Evolutionary conservation across 2,797 vertebrate genomes (phyloP).

Genomic region (Rhynchotus rufescens): DNA sequence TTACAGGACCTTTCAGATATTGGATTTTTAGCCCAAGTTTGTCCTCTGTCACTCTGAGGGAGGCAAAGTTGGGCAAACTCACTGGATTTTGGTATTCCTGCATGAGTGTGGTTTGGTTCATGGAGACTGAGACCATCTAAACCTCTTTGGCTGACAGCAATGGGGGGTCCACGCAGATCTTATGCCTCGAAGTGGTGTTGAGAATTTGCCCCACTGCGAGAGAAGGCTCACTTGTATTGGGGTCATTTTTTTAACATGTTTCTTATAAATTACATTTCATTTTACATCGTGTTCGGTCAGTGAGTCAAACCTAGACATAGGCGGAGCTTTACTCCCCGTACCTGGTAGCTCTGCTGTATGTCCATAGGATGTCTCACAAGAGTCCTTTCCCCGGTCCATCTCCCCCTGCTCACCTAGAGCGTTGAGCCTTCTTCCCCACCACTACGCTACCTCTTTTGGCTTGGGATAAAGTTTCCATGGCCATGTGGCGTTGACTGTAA

Average conservation of each 20-base stretch:
- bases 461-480: fast-evolving
- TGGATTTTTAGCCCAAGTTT: not conserved
- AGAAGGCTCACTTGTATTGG: not conserved
- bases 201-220: not conserved
- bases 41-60: fast-evolving
- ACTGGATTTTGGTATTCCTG: not conserved
- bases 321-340: not conserved
- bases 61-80: fast-evolving
- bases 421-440: not conserved
- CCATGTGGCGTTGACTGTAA: fast-evolving
- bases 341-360: fast-evolving
- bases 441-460: fast-evolving
- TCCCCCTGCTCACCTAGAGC: fast-evolving
- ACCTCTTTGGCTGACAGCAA: not conserved
- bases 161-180: fast-evolving
- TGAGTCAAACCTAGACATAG: not conserved
- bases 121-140: not conserved
- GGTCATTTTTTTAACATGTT: not conserved
- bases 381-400: not conserved
- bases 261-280: not conserved
- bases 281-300: not conserved
- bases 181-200: not conserved
- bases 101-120: fast-evolving
- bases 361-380: fast-evolving
- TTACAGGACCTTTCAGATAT: not conserved